A percentile compares a stretch with the other conserved stretches of the same genome.
phyloP scores from a whole-genome alignment of 1,140 invertebrate species.

The Epicauta chinensis region DNA sequence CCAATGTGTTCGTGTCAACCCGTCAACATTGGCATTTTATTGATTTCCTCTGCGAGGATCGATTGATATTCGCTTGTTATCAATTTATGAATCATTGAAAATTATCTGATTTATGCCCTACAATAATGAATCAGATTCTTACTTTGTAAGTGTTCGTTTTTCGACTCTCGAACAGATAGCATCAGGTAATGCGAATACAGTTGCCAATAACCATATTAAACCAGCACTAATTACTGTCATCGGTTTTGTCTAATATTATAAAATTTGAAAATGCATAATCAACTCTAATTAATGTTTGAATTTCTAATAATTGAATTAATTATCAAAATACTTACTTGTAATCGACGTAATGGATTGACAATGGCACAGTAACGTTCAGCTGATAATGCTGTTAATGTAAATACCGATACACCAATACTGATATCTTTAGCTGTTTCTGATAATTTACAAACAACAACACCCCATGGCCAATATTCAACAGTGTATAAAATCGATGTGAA shows the following conservation, averaged over 20 bases:
- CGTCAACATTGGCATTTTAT: too few relatives aligned
- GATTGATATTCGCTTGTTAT: too few relatives aligned
- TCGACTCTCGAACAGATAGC: constrained; percentile 65
- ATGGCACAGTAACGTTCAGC: constrained; percentile 88
- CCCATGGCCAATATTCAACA: constrained; percentile 83
- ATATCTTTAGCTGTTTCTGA: constrained; percentile 87
- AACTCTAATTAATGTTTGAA: too few relatives aligned
- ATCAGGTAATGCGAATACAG: constrained; percentile 73
- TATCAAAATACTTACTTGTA: constrained; percentile 38
- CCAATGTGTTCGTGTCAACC: too few relatives aligned
- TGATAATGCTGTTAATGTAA: constrained; percentile 84
- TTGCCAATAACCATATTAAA: constrained; percentile 78
- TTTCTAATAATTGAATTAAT: background rate
- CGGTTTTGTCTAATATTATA: constrained; percentile 56
- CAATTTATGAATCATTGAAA: too few relatives aligned
- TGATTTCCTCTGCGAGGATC: too few relatives aligned
- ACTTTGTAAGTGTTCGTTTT: background rate
- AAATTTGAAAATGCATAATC: too few relatives aligned
- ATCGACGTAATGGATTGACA: constrained; percentile 75
- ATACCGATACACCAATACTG: constrained; percentile 90
- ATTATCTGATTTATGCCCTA: too few relatives aligned
- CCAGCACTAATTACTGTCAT: constrained; percentile 65
- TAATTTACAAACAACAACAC: constrained; percentile 73
- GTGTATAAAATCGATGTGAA: constrained; percentile 84
- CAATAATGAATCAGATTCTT: too few relatives aligned